These are phyloP conservation scores for Drosophila sulfurigaster DNA, from an alignment of 1,140 invertebrate species.

Conservation along the genomic window DNA sequence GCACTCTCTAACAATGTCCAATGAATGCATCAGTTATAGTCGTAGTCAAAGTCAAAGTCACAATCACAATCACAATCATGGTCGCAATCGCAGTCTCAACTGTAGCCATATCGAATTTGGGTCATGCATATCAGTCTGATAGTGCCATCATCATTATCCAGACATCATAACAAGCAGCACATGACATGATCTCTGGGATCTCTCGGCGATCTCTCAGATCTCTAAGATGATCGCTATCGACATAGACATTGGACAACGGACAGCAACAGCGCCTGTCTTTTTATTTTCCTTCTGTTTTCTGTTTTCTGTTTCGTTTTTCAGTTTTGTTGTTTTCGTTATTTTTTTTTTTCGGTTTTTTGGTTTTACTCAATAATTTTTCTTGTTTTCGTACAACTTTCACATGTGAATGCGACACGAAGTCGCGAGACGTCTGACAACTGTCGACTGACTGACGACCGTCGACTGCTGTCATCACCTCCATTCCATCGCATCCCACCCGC, in stretches of 20 bases:
- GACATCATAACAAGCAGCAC: conserved; percentile 41
- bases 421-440: conserved; percentile 31
- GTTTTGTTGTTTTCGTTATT: conserved; percentile 28
- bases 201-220: conserved; percentile 16
- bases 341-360: conserved; percentile 42
- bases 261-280: conserved; percentile 12
- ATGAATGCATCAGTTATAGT: not conserved
- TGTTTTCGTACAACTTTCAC: conserved; percentile 77
- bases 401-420: conserved; percentile 55
- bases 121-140: conserved; percentile 39
- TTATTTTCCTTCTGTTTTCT: conserved; percentile 33
- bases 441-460: not conserved
- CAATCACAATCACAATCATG: no score
- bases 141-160: conserved; percentile 45
- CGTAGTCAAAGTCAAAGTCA: no score
- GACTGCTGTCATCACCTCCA: conserved; percentile 55
- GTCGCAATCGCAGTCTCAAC: not conserved
- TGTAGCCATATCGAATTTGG: conserved; percentile 27
- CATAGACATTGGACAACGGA: no score
- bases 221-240: not conserved
- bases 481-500: conserved; percentile 7
- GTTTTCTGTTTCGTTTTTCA: conserved; percentile 32
- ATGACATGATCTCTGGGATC: conserved; percentile 43
- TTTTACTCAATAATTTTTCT: conserved; percentile 75
- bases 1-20: not conserved